phyloP scores from a whole-genome alignment of 2,797 vertebrate species.

The Aldrovandia affinis region DNA sequence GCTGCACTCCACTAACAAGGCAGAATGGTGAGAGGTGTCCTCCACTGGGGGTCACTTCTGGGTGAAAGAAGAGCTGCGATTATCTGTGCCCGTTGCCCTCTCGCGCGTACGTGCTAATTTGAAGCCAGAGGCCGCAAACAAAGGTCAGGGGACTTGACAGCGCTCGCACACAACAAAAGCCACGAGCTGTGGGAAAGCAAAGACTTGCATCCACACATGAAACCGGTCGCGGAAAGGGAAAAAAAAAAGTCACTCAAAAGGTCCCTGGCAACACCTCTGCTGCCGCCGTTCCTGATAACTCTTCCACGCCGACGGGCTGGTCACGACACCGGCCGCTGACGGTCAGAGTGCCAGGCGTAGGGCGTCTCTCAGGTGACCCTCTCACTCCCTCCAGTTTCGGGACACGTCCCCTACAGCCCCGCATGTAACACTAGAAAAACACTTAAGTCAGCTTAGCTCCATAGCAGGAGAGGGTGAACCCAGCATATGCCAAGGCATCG shows the following conservation, averaged over 20 bases:
- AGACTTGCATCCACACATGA: neutral
- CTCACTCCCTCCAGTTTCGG: no score
- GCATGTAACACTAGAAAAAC: neutral
- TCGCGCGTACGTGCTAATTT: slow-evolving; percentile 28
- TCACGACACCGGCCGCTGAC: neutral
- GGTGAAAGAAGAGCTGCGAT: slow-evolving; percentile 22
- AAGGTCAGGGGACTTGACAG: slow-evolving; percentile 24
- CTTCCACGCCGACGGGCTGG: neutral
- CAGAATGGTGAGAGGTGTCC: neutral
- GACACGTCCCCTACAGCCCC: neutral
- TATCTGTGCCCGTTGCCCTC: slow-evolving; percentile 28
- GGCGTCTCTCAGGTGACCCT: no score
- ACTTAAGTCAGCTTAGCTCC: neutral
- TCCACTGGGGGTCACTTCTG: neutral
- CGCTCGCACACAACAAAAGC: neutral
- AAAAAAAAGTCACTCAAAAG: neutral
- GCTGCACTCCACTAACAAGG: neutral
- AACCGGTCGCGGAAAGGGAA: neutral
- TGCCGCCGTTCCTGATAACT: neutral
- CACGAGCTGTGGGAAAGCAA: neutral
- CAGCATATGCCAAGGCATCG: neutral
- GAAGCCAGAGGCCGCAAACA: slow-evolving; percentile 16
- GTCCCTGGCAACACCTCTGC: neutral
- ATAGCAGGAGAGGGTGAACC: neutral
- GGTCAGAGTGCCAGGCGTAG: no score